phyloP scores from a whole-genome alignment of 2,888 invertebrate genomes.

The Masnerella sp. region DNA sequence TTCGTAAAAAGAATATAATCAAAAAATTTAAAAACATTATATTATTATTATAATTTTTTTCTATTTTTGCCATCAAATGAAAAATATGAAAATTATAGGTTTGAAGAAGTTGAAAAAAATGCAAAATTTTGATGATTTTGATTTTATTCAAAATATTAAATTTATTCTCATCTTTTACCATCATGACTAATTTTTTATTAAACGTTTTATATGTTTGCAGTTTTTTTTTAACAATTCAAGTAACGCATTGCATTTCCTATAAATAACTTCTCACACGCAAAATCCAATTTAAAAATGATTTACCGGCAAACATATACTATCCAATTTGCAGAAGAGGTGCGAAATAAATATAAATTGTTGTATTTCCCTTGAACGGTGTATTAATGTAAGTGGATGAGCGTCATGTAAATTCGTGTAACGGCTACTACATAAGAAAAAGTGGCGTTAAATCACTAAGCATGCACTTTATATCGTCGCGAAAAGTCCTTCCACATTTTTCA shows the following conservation, averaged over 20 bases:
- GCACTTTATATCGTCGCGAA: constrained; percentile 33
- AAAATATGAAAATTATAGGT: too few species aligned
- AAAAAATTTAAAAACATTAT: neutral
- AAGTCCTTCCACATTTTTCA: constrained; percentile 47
- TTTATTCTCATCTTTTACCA: too few species aligned
- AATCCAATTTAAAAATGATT: neutral
- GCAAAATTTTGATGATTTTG: too few species aligned
- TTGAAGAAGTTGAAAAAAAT: too few species aligned
- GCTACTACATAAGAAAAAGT: constrained; percentile 43
- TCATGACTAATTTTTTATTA: too few species aligned
- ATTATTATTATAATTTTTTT: too few species aligned
- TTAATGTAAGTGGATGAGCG: constrained; percentile 40
- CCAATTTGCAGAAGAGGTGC: constrained; percentile 8
- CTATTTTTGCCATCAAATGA: too few species aligned
- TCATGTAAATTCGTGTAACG: constrained; percentile 41
- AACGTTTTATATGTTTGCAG: too few species aligned
- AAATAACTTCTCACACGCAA: neutral
- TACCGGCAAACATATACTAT: neutral
- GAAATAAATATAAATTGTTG: constrained; percentile 8
- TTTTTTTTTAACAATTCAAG: too few species aligned
- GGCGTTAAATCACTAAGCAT: constrained; percentile 38
- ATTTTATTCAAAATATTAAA: too few species aligned
- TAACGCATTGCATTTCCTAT: too few species aligned
- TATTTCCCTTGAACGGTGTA: constrained; percentile 1
- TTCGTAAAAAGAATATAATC: too few species aligned